phyloP scores from a whole-genome alignment of 2,888 invertebrate genomes.

The Megaustenia siamemsis region DNA sequence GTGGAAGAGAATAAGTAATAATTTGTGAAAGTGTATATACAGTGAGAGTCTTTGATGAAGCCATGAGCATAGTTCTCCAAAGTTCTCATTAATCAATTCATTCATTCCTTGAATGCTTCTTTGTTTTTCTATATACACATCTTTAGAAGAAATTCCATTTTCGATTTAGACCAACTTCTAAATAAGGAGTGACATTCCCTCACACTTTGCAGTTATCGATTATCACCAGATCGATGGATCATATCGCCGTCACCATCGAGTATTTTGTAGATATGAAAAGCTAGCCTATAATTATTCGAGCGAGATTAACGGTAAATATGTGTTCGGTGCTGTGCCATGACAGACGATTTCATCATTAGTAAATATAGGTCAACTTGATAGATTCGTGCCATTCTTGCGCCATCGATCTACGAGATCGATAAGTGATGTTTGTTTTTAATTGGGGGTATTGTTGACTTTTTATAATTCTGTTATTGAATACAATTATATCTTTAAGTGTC shows the following conservation, averaged over 20 bases:
- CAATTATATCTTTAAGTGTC: no score
- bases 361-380: slow-evolving; percentile 4
- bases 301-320: slow-evolving; percentile 29
- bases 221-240: neutral
- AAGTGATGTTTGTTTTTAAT: no score
- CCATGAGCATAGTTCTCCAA: no score
- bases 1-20: no score
- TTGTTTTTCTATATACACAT: neutral
- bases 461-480: no score
- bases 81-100: neutral
- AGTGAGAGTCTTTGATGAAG: no score
- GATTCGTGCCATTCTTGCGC: no score
- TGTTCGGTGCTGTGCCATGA: neutral
- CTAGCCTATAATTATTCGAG: neutral
- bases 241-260: neutral
- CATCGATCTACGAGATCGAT: no score
- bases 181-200: neutral
- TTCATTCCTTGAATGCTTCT: neutral
- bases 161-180: slow-evolving; percentile 20
- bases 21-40: no score
- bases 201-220: slow-evolving; percentile 15
- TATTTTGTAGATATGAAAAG: slow-evolving; percentile 7
- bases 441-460: no score
- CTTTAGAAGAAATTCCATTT: neutral
- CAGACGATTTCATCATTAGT: neutral